Base-by-base conservation (phyloP, 2,888 invertebrate species). In the Melieria omissa region DNA sequence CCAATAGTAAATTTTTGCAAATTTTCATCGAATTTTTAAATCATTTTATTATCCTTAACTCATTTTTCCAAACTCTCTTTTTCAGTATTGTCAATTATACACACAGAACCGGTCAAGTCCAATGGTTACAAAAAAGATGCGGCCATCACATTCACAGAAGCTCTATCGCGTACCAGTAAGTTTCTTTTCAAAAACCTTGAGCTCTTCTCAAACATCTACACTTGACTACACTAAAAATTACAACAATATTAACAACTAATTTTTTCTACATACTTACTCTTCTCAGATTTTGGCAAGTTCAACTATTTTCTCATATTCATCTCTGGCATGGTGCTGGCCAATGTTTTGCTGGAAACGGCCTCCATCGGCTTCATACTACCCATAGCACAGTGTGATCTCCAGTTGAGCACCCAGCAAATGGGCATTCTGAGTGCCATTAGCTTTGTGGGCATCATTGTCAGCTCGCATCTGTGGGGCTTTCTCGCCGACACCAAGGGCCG, bases 391-490 rank as follows among this genome's bases (percentile, higher is more conserved):
- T 88, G 88, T 79, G 88, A 88, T 77, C 81, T 88, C 47, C 76
- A 83, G 29, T 78, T 88, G 74, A 83, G 82, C 46, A 86, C 87
- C 16, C 77, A 78, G 61, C 84, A 87, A 64, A 87, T 87, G 62
- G 88, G 88, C 16, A 78, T 86, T 58, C 79, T 88, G 6, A 86
- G 85, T 68, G 86, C 86, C 8, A 80, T 84, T 8, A 84, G 86
- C 4, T 86, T 87, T 78, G 78, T 83, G 61, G 88, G 88, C 78
- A 89, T 89, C 75, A 88, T 90, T 54, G 77, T 88, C 8, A 88
- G 89, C 64, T 89, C 89, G 0, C 88, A 89, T 81, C 78, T 90
- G 55, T 90, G 90, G 90, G 90, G 90, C 10, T 89, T 88, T 77
- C 77, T 90, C 58, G 90, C 89, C 0, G 90, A 90, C 77, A 88